Evolutionary conservation across 2,113 vertebrate species (phyloP), one percentile per base, ranked within the genome.

Genomic region (Formicarius rufipectus): DNA sequence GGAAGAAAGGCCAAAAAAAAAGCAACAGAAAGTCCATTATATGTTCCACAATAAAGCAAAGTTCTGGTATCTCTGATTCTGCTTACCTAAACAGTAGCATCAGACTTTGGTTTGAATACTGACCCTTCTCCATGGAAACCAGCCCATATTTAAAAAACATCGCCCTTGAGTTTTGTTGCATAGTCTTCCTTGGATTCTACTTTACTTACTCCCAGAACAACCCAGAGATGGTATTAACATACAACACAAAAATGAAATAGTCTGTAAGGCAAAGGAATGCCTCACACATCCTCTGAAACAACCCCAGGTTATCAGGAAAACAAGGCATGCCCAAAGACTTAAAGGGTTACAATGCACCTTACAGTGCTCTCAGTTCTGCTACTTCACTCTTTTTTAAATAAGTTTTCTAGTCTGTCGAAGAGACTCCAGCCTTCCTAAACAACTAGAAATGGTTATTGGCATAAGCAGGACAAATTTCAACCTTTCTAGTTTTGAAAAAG

Each of bases 381-480:
- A 21, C 21, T 44, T 39, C 47, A 37, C 16, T 9, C 1, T 25
- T 17, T 60, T 25, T 60, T 37, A 15, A 25, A n/a, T 25, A 35
- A 10, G 33, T 89, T 21, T 59, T 67, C 27, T 63, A 45, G 18
- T 24, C 47, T 75, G 39, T 17, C 33, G 2, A 6, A 72, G 39
- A 52, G 35, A 90, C n/a, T 21, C 9, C 78, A 81, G 52, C 25
- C 56, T 82, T 74, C 55, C 49, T 52, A 66, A 87, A 58, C 24
- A 22, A 42, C 44, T 42, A n/a, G 6, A 49, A 87, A 33, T 9
- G 2, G 9, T 25, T 62, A 31, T 4, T 0, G 0, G 30, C 35
- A 62, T 50, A 47, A 47, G 35, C 31, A 64, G 19, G 15, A 28
- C 20, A 81, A 86, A 84, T 69, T 40, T 28, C 69, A 81, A 76